Percentiles rank a stretch among this genome's conserved stretches.
Conservation (phyloP, 2,888 invertebrate genomes). For the Drosophila trichaetosa region DNA sequence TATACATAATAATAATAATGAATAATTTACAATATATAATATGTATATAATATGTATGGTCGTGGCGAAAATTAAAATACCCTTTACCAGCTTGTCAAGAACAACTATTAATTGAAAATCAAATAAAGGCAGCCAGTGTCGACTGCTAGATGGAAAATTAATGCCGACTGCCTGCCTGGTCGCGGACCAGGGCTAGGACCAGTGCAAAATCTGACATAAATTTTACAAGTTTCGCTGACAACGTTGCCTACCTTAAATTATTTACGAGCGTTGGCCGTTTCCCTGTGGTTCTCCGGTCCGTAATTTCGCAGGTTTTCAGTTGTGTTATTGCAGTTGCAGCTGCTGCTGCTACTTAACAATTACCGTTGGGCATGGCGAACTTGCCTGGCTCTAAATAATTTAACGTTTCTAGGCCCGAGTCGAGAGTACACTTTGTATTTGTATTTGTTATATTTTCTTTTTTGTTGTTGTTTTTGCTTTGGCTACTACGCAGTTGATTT, state of each 20-base stretch:
- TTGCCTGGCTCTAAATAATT: slow-evolving; percentile 35
- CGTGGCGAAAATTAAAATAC: neutral
- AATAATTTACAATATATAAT: neutral
- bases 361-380: slow-evolving; percentile 27
- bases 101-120: slow-evolving; percentile 46
- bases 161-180: slow-evolving; percentile 24
- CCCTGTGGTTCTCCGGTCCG: slow-evolving; percentile 36
- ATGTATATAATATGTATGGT: neutral
- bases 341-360: slow-evolving; percentile 8
- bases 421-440: neutral
- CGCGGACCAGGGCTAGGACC: slow-evolving; percentile 3
- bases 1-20: neutral
- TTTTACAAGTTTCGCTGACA: slow-evolving; percentile 56
- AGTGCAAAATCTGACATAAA: slow-evolving; percentile 47
- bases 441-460: neutral
- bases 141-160: slow-evolving; percentile 26
- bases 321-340: slow-evolving; percentile 17
- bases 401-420: slow-evolving; percentile 18
- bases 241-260: slow-evolving; percentile 75
- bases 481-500: slow-evolving; percentile 66
- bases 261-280: slow-evolving; percentile 68
- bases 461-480: slow-evolving; percentile 24
- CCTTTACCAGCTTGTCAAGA: neutral
- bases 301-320: slow-evolving; percentile 8
- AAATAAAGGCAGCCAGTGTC: slow-evolving; percentile 29